Evolutionary conservation across 2,797 vertebrate genomes (phyloP).

Genomic region (Somateria mollissima): DNA sequence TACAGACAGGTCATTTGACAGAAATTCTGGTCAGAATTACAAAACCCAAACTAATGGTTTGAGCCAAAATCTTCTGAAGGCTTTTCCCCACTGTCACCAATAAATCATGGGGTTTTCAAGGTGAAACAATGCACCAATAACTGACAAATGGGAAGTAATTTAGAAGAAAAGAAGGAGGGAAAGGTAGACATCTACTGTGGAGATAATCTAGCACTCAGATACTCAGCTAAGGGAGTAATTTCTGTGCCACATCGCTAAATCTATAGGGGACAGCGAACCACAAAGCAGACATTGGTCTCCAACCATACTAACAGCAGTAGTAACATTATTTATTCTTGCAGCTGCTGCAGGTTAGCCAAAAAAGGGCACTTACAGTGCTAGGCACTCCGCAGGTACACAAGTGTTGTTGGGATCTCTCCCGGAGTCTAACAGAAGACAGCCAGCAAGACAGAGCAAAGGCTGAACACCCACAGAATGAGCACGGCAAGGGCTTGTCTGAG

Average conservation of each 20-base stretch:
- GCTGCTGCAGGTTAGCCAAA: not conserved
- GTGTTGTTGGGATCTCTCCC: rapidly evolving
- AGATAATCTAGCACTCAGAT: not conserved
- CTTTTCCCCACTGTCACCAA: not conserved
- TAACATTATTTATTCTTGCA: not conserved
- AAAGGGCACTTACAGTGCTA: not conserved
- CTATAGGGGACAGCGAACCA: not conserved
- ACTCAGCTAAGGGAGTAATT: not conserved
- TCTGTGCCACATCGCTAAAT: not conserved
- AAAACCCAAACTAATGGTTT: not conserved
- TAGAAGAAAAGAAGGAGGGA: not conserved
- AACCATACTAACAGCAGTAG: not conserved
- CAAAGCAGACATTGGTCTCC: not conserved
- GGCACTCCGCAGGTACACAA: not conserved
- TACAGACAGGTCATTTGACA: not conserved
- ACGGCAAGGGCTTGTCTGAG: not conserved
- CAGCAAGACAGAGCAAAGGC: rapidly evolving
- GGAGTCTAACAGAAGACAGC: not conserved
- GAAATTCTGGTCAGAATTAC: not conserved
- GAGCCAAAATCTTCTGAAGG: not conserved
- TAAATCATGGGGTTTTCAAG: not conserved
- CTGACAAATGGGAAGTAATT: not conserved
- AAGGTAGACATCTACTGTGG: not conserved
- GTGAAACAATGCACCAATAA: not conserved
- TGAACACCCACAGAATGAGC: rapidly evolving